Evolutionary conservation across 2,797 vertebrate species (phyloP), one percentile per base, ranked within the genome.

Genomic region (Heterohyrax brucei): DNA sequence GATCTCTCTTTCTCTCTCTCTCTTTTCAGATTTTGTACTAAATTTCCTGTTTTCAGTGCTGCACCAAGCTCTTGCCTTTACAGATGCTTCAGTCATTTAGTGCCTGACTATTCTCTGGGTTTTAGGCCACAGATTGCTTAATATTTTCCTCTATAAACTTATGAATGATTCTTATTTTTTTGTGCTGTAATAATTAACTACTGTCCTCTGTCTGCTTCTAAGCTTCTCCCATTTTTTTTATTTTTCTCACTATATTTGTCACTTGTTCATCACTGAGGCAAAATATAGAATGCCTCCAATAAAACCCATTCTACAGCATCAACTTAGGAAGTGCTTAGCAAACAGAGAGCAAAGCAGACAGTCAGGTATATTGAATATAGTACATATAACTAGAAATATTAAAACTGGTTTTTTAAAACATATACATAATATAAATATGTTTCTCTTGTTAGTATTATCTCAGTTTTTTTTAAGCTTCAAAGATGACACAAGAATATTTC

Each of bases 391-490:
- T 73, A 59, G 7, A 88, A 77, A 0, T 61, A 89, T 86, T 89
- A 53, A 0, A 87, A 78, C 3, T 48, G 33, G 39, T 64, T 82
- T 91, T 82, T 48, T 13, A 89, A 97, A 89, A n/a, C 4, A 61
- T 76, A 82, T 82, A 19, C 0, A 39, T 66, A 33, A 13, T n/a
- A 83, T 48, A 48, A 79, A 59, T 28, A 16, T 83, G 0, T 16
- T 14, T 70, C 84, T 85, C 30, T 76, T 62, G 2, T 24, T 24
- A 77, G 62, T 28, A 66, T 76, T 61, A 1, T 18, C 26, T 70
- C 64, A 6, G 7, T 62, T 88, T 91, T 91, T 33, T 19, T 72
- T 64, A 89, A 87, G 3, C 75, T 92, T 95, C 1, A 88, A 92
- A 90, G 8, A 68, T 75, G 9, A 59, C 3, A 66, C 22, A 50